These are phyloP conservation scores for Bagarius yarrelli DNA, from an alignment of 2,113 vertebrate species.

Conservation along the genomic window DNA sequence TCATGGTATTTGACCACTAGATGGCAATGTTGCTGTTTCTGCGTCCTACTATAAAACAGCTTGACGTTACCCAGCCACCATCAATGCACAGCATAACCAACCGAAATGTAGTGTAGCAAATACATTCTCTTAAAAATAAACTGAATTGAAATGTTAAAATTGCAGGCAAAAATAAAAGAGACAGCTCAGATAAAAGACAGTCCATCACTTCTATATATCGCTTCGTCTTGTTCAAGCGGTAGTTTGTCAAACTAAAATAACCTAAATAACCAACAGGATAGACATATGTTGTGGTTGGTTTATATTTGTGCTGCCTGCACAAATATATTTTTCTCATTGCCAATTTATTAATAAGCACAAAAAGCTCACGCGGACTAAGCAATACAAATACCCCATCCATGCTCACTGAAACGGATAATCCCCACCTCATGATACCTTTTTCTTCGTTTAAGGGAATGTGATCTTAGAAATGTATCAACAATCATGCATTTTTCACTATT, in stretches of 20 bases:
- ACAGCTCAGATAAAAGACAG: neutral
- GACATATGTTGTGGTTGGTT: conserved; percentile 5
- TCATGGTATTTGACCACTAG: conserved; percentile 8
- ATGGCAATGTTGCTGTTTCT: conserved; percentile 14
- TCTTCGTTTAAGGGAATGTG: neutral
- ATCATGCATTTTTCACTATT: neutral
- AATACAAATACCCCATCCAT: neutral
- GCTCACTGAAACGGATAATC: neutral
- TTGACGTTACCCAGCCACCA: conserved; percentile 5
- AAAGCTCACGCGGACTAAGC: neutral
- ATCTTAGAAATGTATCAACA: neutral
- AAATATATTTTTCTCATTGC: conserved; percentile 19
- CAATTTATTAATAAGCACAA: conserved; percentile 18
- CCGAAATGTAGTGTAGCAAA: neutral
- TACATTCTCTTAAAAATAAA: neutral
- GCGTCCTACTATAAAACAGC: neutral
- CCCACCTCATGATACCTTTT: neutral
- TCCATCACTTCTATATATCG: neutral
- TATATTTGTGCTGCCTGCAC: conserved; percentile 8
- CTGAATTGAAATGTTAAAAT: neutral
- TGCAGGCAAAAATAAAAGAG: neutral
- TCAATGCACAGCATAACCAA: neutral
- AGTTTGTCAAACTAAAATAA: neutral
- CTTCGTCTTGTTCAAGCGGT: no score
- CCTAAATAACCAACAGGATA: conserved; percentile 38